Evolutionary conservation across 1,140 invertebrate genomes (phyloP), one percentile per base, ranked within the genome.

Genomic region (Ptiloglossa arizonensis): DNA sequence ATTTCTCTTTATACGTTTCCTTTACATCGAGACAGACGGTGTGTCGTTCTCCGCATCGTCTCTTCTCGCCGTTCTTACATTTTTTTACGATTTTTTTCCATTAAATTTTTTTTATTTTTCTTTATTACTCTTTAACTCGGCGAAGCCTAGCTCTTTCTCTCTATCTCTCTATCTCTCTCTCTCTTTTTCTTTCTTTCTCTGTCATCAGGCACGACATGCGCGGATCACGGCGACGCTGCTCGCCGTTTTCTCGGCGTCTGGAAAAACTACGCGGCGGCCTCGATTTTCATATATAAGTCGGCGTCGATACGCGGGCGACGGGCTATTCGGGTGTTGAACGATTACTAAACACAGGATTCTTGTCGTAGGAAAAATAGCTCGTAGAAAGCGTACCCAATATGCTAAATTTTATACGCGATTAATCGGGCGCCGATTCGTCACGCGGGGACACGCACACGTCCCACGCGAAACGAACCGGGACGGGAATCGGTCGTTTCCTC

Each of bases 11-110:
- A 88, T 87, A 87, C 74, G 84, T 79, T 35, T 88, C 78, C 80
- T 89, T 88, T 88, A 88, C 81, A 89, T 87, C 81, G 87, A 89
- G 80, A 86, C 81, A 89, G 85, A 88, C 83, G n/a, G n/a, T n/a
- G n/a, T n/a, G 82, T 81, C 80, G 78, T 83, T 86, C 63, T 22
- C 41, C 15, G 41, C 52, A 35, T 66, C 38, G 8, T 74, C 29
- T 22, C 22, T 24, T 57, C n/a, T n/a, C n/a, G n/a, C n/a, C n/a
- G 9, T 9, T 62, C 22, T 56, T 13, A 27, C 15, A 19, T 38
- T 48, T 24, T 24, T 48, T 71, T 17, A 44, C 19, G 13, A 44
- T 71, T 67, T 27, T 60, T 60, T 15, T 41, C 11, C n/a, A 11
- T 62, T 17, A 44, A 62, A 62, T n/a, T 13, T 62, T 62, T 60